Evolutionary conservation across 1,140 invertebrate genomes (phyloP), one percentile per base, ranked within the genome.

Genomic region (Drosophila tsacasi): DNA sequence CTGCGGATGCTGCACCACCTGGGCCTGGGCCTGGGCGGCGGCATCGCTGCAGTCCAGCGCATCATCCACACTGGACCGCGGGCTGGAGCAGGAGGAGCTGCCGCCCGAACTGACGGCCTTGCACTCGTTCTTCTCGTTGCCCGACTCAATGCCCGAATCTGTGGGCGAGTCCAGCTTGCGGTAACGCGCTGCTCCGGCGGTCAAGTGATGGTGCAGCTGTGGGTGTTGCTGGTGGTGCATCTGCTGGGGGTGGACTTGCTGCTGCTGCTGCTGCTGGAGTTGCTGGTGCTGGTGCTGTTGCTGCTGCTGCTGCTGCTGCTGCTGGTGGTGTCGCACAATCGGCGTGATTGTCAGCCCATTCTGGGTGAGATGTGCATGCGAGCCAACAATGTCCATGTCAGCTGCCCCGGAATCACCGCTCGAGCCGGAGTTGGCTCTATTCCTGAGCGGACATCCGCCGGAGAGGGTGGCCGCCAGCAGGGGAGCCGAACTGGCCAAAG

Each of bases 111-210:
- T 95, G 3, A 95, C 95, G 15, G 95, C 94, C 83, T 95, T 95
- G 85, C 94, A 94, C 81, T 97, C 96, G 78, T 97, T 96, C 80
- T 97, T 97, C 93, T 97, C 97, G 42, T 97, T 97, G n/a, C 97
- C 97, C 2, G 96, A 97, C 91, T 98, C 97, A 80, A 98, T 98
- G 35, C 97, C 98, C 46, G 97, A 98, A 93, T 98, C 98, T 72
- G 96, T 97, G 12, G 97, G 97, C 8, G 97, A 98, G 85, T 98
- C 97, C 35, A 98, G 94, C 85, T 98, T 97, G 37, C 97, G 95
- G 91, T 97, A 96, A 30, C 95, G 94, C 3, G 73, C 71, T 15
- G 80, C 68, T 25, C 78, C 91, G 21, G 78, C 63, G 2, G 85
- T 92, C 55, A 92, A 55, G 35, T 93, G 91, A 69, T 92, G 91